These are phyloP conservation scores for Acanthopleura granulata DNA, from an alignment of 2,888 invertebrate species.

Conservation along the genomic window DNA sequence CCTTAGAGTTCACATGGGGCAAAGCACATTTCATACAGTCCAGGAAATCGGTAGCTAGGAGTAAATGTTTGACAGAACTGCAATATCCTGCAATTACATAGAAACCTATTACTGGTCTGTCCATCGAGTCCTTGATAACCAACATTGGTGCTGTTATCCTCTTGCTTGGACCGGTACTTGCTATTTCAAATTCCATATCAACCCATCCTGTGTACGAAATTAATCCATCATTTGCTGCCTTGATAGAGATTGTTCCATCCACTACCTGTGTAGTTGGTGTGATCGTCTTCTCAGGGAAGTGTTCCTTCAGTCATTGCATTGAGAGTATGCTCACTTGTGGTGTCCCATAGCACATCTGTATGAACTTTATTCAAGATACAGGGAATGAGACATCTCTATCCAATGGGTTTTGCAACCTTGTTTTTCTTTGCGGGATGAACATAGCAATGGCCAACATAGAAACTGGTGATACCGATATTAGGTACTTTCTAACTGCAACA, in stretches of 20 bases:
- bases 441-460: constrained; percentile 5
- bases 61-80: background rate
- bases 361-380: background rate
- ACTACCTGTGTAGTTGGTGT: background rate
- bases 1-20: background rate
- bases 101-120: background rate
- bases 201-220: constrained; percentile 19
- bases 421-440: background rate
- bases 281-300: background rate
- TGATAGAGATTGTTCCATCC: background rate
- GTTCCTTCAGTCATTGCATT: background rate
- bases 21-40: constrained; percentile 14
- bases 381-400: background rate
- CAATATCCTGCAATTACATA: background rate
- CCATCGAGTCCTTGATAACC: background rate
- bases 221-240: background rate
- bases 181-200: background rate
- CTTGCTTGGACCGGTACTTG: background rate
- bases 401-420: constrained; percentile 9
- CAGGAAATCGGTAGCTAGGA: background rate
- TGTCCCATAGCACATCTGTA: background rate
- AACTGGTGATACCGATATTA: background rate
- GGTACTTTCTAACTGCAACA: background rate
- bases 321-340: constrained; percentile 9
- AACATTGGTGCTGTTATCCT: constrained; percentile 9